A percentile compares a stretch with the other conserved stretches of the same genome.
These are phyloP conservation scores for Bombus turneri DNA, from an alignment of 1,140 invertebrate species.

Conservation along the genomic window DNA sequence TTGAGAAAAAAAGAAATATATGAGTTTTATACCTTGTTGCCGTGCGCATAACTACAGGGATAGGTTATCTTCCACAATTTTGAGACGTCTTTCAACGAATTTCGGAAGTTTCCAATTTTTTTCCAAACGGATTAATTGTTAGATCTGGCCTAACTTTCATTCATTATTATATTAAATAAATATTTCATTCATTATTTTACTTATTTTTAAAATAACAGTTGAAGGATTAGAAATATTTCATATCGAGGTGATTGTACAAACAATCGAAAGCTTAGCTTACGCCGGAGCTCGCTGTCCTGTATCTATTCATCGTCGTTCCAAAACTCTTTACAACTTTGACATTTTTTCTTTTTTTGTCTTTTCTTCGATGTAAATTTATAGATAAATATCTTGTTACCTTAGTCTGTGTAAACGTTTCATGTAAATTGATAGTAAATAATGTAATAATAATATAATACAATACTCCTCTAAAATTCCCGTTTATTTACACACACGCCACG, in stretches of 20 bases:
- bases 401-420: conserved; percentile 27
- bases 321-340: not conserved
- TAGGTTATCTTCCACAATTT: not conserved
- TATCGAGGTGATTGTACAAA: conserved; percentile 1
- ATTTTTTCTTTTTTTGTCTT: not conserved
- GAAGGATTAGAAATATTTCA: not conserved
- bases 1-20: conserved; percentile 42
- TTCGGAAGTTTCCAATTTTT: not conserved
- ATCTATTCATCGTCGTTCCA: conserved; percentile 4
- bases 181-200: too few relatives aligned
- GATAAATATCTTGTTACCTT: conserved; percentile 39
- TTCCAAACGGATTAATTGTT: not conserved
- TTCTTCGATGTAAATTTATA: conserved; percentile 34
- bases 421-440: conserved; percentile 40
- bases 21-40: conserved; percentile 46
- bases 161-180: too few relatives aligned
- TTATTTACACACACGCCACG: conserved; percentile 19
- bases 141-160: conserved; percentile 34
- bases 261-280: conserved; percentile 9
- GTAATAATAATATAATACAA: conserved; percentile 34
- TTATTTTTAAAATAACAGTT: too few relatives aligned
- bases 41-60: not conserved
- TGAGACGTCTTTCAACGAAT: not conserved
- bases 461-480: conserved; percentile 14
- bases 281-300: not conserved